These are phyloP conservation scores for Trinectes maculatus DNA, from an alignment of 2,113 vertebrate species.

Conservation along the genomic window DNA sequence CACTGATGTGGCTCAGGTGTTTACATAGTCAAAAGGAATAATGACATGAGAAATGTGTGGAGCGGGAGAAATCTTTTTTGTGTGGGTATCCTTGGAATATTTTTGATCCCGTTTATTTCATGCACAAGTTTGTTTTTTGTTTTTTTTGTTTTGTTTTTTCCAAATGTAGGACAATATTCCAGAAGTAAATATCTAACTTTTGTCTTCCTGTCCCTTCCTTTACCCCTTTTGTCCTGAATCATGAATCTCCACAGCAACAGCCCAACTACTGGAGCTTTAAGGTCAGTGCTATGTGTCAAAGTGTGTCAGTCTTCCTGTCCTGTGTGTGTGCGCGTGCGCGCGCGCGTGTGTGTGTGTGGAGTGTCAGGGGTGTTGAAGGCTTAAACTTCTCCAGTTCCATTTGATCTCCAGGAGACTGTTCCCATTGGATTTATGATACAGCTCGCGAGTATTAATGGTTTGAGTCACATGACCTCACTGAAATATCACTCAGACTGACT, in stretches of 20 bases:
- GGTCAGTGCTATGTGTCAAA: slow-evolving; percentile 89
- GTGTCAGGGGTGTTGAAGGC: slow-evolving; percentile 46
- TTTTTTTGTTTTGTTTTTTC: background rate
- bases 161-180: background rate
- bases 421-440: slow-evolving; percentile 63
- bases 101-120: background rate
- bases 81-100: too few relatives aligned
- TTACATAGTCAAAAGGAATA: too few relatives aligned
- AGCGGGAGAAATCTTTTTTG: too few relatives aligned
- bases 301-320: slow-evolving; percentile 36
- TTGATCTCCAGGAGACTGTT: slow-evolving; percentile 65
- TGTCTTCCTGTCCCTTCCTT: slow-evolving; percentile 28
- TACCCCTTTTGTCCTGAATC: slow-evolving; percentile 34
- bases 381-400: slow-evolving; percentile 63
- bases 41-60: too few relatives aligned
- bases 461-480: slow-evolving; percentile 52
- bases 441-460: slow-evolving; percentile 50
- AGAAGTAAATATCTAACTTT: slow-evolving; percentile 38
- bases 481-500: slow-evolving; percentile 47
- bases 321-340: slow-evolving; percentile 4
- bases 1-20: too few relatives aligned
- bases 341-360: slow-evolving; percentile 5
- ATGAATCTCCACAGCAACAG: slow-evolving; percentile 82
- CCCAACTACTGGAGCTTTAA: slow-evolving; percentile 99
- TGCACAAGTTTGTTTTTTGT: too few relatives aligned